Evolutionary conservation across 2,113 vertebrate species (phyloP).

Genomic region (Cavia porcellus): DNA sequence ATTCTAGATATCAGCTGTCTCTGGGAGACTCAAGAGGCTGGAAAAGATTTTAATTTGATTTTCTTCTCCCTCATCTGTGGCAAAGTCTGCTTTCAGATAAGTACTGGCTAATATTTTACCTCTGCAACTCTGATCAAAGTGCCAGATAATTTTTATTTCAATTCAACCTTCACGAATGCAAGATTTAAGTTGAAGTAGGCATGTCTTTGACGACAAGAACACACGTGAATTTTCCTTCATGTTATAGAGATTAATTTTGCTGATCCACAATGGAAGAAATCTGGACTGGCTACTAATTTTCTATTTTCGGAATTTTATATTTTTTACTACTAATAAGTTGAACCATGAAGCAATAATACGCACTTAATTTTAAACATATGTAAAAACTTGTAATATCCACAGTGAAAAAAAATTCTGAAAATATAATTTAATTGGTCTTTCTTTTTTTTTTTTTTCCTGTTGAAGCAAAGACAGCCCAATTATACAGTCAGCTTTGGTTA

Average conservation of each 20-base stretch:
- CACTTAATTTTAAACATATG: constrained; percentile 71
- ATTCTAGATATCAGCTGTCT: background rate
- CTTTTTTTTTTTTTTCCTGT: background rate
- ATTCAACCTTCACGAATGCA: background rate
- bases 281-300: background rate
- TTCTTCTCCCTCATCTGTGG: background rate
- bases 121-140: background rate
- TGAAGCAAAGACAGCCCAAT: constrained; percentile 54
- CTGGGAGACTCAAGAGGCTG: background rate
- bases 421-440: constrained; percentile 27
- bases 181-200: constrained; percentile 29
- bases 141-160: constrained; percentile 57
- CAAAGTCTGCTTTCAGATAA: background rate
- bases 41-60: background rate
- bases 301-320: background rate
- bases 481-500: constrained; percentile 60
- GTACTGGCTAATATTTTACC: background rate
- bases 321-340: constrained; percentile 34
- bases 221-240: constrained; percentile 10
- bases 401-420: constrained; percentile 61
- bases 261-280: background rate
- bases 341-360: constrained; percentile 63
- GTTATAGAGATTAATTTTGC: background rate
- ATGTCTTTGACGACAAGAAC: background rate
- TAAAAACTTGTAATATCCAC: constrained; percentile 39